Percentiles rank a stretch among this genome's conserved stretches.
Conservation (phyloP, 2,797 vertebrate species). For the Falco peregrinus region DNA sequence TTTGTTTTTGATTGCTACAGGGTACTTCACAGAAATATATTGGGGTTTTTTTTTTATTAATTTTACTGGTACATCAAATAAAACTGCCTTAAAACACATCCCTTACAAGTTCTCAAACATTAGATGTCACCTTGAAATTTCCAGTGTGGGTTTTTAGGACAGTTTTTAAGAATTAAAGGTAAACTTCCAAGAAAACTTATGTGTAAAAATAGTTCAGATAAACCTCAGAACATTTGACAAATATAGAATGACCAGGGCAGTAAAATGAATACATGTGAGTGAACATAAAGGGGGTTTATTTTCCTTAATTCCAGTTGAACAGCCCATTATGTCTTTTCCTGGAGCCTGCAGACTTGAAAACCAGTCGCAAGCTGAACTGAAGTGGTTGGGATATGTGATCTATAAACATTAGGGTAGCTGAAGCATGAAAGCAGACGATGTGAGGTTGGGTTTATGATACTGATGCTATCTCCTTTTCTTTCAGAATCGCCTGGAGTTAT, state of each 20-base stretch:
- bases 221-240: conserved; percentile 23
- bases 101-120: background rate
- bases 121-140: background rate
- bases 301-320: conserved; percentile 41
- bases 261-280: conserved; percentile 37
- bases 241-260: background rate
- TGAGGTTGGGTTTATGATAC: conserved; percentile 25
- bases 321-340: conserved; percentile 43
- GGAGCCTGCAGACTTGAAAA: conserved; percentile 31
- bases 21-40: background rate
- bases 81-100: background rate
- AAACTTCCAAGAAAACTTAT: conserved; percentile 1
- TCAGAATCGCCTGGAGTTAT: conserved; percentile 33
- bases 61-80: background rate
- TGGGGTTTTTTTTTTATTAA: background rate
- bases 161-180: conserved; percentile 16
- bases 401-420: conserved; percentile 41
- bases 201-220: conserved; percentile 33
- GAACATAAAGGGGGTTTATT: conserved; percentile 52
- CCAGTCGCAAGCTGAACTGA: background rate
- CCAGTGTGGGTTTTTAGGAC: background rate
- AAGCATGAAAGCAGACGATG: conserved; percentile 51
- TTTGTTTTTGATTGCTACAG: background rate
- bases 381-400: conserved; percentile 45
- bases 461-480: conserved; percentile 47